Conservation (phyloP, 1,140 invertebrate genomes). For the Lepidurus apus region DNA sequence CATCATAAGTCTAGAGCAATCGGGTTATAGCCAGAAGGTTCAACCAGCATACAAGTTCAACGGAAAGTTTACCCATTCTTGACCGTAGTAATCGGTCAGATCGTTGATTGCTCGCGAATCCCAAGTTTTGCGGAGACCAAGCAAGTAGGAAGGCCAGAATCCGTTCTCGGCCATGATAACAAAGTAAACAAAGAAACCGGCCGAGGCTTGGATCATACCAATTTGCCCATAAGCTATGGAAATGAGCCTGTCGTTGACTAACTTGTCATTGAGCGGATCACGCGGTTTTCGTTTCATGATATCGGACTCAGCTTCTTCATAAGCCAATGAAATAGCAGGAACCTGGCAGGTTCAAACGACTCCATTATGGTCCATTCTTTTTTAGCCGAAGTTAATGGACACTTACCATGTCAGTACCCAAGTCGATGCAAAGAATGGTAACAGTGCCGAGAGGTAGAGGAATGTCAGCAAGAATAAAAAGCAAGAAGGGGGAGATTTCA, state of each 20-base stretch:
- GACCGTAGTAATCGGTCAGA: conserved; percentile 92
- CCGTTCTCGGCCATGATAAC: conserved; percentile 99
- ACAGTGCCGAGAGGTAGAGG: conserved; percentile 96
- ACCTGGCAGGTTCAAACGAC: conserved; percentile 46
- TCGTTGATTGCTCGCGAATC: conserved; percentile 94
- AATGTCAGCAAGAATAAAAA: conserved; percentile 95
- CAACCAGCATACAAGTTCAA: background rate
- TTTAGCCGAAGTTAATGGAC: conserved; percentile 37
- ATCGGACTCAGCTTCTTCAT: conserved; percentile 62
- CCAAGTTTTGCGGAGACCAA: conserved; percentile 91
- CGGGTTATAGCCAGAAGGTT: background rate
- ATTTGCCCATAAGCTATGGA: conserved; percentile 98
- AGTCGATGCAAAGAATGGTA: conserved; percentile 98
- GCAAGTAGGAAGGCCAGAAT: conserved; percentile 75
- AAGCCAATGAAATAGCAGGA: conserved; percentile 63
- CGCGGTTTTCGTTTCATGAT: conserved; percentile 65
- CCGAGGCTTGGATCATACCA: conserved; percentile 98
- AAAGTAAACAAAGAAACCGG: conserved; percentile 98
- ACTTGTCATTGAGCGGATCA: conserved; percentile 59
- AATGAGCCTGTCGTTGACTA: conserved; percentile 67
- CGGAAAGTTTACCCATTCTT: conserved; percentile 82
- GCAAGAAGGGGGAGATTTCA: conserved; percentile 97
- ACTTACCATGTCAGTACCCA: conserved; percentile 94
- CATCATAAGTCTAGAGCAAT: conserved; percentile 75
- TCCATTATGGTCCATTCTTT: background rate